Evolutionary conservation across 2,797 vertebrate species (phyloP).

Genomic region (Craterocephalus amniculus): DNA sequence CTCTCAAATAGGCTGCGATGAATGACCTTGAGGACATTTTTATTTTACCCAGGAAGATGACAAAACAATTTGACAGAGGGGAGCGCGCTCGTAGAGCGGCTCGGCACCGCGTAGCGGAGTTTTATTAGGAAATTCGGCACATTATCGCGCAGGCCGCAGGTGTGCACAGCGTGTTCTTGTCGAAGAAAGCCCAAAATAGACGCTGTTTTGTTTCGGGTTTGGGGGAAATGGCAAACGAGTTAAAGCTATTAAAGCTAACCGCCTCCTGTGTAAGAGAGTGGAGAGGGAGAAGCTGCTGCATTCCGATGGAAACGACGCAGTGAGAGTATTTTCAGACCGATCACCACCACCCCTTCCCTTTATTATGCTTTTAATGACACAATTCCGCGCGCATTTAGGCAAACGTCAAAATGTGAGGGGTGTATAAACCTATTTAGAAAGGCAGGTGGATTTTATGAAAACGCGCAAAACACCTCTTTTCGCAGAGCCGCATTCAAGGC

Average conservation of each 20-base stretch:
- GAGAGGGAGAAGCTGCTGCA: slow-evolving; percentile 63
- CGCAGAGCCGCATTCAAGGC: slow-evolving; percentile 9
- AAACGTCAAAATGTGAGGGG: slow-evolving; percentile 32
- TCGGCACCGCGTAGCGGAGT: slow-evolving; percentile 39
- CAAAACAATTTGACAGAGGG: slow-evolving; percentile 43
- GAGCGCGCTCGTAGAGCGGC: neutral
- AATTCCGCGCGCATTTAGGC: slow-evolving; percentile 43
- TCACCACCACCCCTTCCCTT: slow-evolving; percentile 15
- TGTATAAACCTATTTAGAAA: slow-evolving; percentile 31
- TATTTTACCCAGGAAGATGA: slow-evolving; percentile 56
- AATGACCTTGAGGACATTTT: slow-evolving; percentile 85
- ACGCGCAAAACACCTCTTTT: slow-evolving; percentile 5
- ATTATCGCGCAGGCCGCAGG: slow-evolving; percentile 36
- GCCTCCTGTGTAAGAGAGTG: slow-evolving; percentile 40
- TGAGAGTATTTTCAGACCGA: slow-evolving; percentile 50
- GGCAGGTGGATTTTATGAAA: neutral
- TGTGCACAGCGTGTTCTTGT: slow-evolving; percentile 8
- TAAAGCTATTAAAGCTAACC: slow-evolving; percentile 53
- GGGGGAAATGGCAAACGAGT: slow-evolving; percentile 55
- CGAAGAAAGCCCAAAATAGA: slow-evolving; percentile 24
- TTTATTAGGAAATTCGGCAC: slow-evolving; percentile 18
- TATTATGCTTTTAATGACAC: slow-evolving; percentile 43
- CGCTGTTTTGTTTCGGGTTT: slow-evolving; percentile 45
- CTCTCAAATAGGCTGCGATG: slow-evolving; percentile 32
- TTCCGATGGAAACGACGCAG: slow-evolving; percentile 84